phyloP scores from a whole-genome alignment of 2,888 invertebrate genomes.

The Tenthredo amoena region DNA sequence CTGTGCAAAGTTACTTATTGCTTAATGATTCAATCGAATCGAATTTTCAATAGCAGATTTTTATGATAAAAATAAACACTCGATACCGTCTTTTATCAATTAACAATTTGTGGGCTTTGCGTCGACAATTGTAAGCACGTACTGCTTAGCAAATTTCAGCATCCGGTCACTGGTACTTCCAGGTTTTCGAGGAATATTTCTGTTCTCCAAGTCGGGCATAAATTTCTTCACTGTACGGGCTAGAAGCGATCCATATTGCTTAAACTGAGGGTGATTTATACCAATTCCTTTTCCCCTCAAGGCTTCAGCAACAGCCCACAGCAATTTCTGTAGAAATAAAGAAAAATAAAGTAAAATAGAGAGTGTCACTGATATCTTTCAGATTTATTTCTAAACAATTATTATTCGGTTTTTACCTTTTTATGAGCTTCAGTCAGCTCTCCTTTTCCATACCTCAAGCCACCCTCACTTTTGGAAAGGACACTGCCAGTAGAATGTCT shows the following conservation, averaged over 20 bases:
- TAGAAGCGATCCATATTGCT: slow-evolving; percentile 84
- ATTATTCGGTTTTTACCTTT: slow-evolving; percentile 78
- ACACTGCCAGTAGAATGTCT: slow-evolving; percentile 68
- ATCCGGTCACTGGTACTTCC: slow-evolving; percentile 87
- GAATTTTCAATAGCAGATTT: not conserved
- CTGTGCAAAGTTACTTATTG: slow-evolving; percentile 18
- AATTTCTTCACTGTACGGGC: slow-evolving; percentile 85
- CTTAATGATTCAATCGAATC: not conserved
- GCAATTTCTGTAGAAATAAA: slow-evolving; percentile 82
- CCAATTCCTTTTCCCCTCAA: slow-evolving; percentile 86
- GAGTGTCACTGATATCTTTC: not conserved
- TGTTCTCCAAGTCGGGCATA: slow-evolving; percentile 80
- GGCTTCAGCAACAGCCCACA: slow-evolving; percentile 91
- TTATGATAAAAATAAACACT: slow-evolving; percentile 42
- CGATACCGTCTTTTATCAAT: slow-evolving; percentile 36
- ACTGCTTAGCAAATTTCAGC: slow-evolving; percentile 81
- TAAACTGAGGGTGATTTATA: slow-evolving; percentile 85
- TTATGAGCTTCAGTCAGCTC: slow-evolving; percentile 84
- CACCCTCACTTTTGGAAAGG: slow-evolving; percentile 62
- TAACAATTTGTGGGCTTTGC: slow-evolving; percentile 58
- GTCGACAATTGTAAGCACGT: slow-evolving; percentile 71
- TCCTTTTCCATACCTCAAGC: slow-evolving; percentile 67
- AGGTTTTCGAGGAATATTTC: slow-evolving; percentile 77
- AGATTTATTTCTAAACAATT: not conserved
- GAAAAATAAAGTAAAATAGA: slow-evolving; percentile 44